These are phyloP conservation scores for Lasioglossum baleicum DNA, from an alignment of 1,140 invertebrate species.

Conservation along the genomic window DNA sequence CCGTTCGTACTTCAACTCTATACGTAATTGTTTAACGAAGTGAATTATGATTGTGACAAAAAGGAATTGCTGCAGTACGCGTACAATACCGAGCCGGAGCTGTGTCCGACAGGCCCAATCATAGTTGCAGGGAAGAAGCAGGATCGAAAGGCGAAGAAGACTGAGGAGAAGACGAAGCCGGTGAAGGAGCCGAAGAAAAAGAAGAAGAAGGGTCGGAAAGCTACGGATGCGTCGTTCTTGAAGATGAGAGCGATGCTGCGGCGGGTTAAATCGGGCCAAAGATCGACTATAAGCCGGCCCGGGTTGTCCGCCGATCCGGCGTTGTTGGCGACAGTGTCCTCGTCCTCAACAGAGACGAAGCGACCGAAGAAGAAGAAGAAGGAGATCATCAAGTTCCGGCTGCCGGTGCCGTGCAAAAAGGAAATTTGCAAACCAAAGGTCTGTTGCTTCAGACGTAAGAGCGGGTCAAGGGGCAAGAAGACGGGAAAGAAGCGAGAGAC, in stretches of 20 bases:
- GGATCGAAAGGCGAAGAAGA: background rate
- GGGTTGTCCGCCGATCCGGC: background rate
- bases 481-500: background rate
- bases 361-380: conserved; percentile 11
- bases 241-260: background rate
- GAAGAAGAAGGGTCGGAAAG: conserved; percentile 7
- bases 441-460: conserved; percentile 14
- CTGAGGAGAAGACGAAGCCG: background rate
- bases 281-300: too few relatives aligned
- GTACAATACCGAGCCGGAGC: background rate
- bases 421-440: conserved; percentile 39
- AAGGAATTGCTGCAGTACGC: conserved; percentile 24
- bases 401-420: conserved; percentile 35
- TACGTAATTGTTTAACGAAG: too few relatives aligned
- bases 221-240: too few relatives aligned
- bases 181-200: background rate
- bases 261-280: background rate
- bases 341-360: background rate
- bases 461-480: background rate
- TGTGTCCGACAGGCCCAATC: background rate
- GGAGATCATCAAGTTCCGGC: background rate
- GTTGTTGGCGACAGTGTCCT: background rate
- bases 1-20: too few relatives aligned
- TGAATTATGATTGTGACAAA: background rate
- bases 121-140: background rate